These are phyloP conservation scores for Rhamphomyia laevipes DNA, from an alignment of 2,888 invertebrate genomes.

Conservation along the genomic window DNA sequence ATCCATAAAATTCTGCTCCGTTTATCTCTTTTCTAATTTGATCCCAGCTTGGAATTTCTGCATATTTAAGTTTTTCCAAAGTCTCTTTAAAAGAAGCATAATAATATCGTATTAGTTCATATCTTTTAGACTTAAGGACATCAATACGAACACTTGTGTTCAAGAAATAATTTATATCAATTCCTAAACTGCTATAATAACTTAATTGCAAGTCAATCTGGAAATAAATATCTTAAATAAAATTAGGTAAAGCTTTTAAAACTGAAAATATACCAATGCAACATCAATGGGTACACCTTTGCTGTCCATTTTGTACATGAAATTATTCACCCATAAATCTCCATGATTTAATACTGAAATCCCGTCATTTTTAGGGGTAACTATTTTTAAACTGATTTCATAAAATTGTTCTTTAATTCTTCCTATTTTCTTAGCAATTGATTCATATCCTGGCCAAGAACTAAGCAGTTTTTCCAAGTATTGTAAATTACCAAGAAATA, in stretches of 20 bases:
- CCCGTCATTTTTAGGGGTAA: constrained; percentile 19
- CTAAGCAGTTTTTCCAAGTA: constrained; percentile 21
- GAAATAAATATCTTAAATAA: no score
- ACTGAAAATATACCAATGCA: constrained; percentile 5
- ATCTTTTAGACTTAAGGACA: constrained; percentile 11
- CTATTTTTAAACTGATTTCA: not conserved
- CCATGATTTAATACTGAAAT: constrained; percentile 43
- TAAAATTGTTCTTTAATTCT: constrained; percentile 1
- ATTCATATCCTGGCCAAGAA: constrained; percentile 38
- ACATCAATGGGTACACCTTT: not conserved
- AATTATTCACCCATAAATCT: constrained; percentile 43
- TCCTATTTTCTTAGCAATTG: constrained; percentile 34
- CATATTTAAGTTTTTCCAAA: constrained; percentile 11
- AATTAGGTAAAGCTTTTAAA: no score
- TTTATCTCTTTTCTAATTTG: constrained; percentile 13
- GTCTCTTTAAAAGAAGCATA: constrained; percentile 11
- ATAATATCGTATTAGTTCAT: constrained; percentile 11
- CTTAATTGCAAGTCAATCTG: no score
- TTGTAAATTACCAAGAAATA: not conserved
- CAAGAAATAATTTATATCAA: constrained; percentile 17
- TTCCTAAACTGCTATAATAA: constrained; percentile 14
- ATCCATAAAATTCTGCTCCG: constrained; percentile 16
- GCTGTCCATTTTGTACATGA: constrained; percentile 36
- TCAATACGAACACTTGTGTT: constrained; percentile 14
- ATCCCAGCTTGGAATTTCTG: constrained; percentile 13